These are phyloP conservation scores for Coleophora flavipennella DNA, from an alignment of 2,888 invertebrate genomes.

Conservation along the genomic window DNA sequence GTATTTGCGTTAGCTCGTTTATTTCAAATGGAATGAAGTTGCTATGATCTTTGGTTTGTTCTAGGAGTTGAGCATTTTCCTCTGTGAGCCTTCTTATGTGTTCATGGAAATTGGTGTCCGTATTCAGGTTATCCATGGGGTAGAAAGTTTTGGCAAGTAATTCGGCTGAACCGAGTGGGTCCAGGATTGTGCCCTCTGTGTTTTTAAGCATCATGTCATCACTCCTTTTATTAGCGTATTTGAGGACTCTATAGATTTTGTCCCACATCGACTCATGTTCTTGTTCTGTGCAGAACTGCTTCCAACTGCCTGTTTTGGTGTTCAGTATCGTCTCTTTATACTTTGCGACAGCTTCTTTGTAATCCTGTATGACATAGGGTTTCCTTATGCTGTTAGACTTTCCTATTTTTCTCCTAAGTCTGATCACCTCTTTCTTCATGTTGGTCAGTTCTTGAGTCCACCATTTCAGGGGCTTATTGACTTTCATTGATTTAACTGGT, in stretches of 20 bases:
- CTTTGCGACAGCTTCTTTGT: neutral
- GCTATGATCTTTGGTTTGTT: too few species aligned
- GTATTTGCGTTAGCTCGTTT: neutral
- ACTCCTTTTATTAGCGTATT: neutral
- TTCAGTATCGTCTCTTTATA: conserved; percentile 3
- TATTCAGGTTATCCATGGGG: conserved; percentile 1
- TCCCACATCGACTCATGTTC: conserved; percentile 10
- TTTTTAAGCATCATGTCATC: conserved; percentile 1
- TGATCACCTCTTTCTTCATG: conserved; percentile 2
- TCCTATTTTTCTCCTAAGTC: conserved; percentile 1
- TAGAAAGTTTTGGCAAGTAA: conserved; percentile 11
- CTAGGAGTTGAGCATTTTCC: too few species aligned
- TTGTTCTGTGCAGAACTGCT: conserved; percentile 7
- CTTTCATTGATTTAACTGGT: neutral
- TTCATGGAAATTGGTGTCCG: conserved; percentile 1
- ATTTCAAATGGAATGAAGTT: too few species aligned
- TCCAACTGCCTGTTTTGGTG: conserved; percentile 7
- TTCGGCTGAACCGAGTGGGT: conserved; percentile 4
- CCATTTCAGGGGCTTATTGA: conserved; percentile 1
- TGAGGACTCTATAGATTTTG: conserved; percentile 9
- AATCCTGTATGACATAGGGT: neutral
- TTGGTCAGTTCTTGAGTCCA: conserved; percentile 3
- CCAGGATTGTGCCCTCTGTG: neutral
- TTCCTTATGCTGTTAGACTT: conserved; percentile 1
- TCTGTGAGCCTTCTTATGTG: too few species aligned